These are phyloP conservation scores for Steatornis caripensis DNA, from an alignment of 2,113 vertebrate species.

Conservation along the genomic window DNA sequence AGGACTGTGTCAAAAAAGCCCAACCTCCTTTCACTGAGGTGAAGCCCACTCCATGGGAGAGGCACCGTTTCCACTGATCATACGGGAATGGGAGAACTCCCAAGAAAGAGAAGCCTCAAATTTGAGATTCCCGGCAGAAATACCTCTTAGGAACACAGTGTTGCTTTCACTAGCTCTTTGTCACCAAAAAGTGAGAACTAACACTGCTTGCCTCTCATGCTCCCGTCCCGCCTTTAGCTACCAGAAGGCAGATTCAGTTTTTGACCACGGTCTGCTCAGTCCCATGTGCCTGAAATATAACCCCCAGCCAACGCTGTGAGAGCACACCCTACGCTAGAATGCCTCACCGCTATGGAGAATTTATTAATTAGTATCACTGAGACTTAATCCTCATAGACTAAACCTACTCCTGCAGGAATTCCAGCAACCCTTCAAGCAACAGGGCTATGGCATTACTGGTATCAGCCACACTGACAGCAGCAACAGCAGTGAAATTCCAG, in stretches of 20 bases:
- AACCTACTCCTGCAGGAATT: background rate
- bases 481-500: background rate
- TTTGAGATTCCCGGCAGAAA: background rate
- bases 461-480: background rate
- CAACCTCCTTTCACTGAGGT: background rate
- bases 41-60: background rate
- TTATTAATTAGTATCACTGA: background rate
- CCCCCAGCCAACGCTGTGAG: background rate
- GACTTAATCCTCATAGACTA: background rate
- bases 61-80: background rate
- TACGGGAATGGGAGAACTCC: background rate
- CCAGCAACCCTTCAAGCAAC: background rate
- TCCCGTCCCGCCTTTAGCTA: background rate
- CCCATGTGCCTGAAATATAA: rapidly evolving
- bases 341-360: background rate
- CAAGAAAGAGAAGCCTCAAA: background rate
- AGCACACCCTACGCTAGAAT: rapidly evolving
- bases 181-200: background rate
- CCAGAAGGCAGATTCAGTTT: background rate
- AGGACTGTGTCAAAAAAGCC: background rate
- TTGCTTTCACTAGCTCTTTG: background rate
- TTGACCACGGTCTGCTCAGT: no score
- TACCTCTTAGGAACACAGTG: background rate
- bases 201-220: background rate
- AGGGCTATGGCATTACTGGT: background rate